These are phyloP conservation scores for Heterodera carotae DNA, from an alignment of 1,140 invertebrate genomes.

Conservation along the genomic window DNA sequence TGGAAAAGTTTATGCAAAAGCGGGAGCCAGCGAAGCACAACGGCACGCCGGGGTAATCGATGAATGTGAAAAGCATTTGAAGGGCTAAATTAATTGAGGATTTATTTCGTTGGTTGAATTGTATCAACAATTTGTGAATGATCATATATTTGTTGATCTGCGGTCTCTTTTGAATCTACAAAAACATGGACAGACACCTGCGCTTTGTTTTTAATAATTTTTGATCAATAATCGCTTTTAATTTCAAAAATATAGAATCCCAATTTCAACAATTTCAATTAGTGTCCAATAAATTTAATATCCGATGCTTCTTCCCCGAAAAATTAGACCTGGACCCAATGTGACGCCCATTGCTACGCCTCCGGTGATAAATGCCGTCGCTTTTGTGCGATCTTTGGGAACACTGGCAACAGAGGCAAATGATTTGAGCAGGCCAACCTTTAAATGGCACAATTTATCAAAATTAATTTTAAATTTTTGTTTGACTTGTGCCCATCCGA, in stretches of 20 bases:
- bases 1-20: conserved; percentile 18
- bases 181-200: too few relatives aligned
- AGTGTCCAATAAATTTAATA: too few relatives aligned
- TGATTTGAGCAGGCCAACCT: conserved; percentile 37
- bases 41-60: conserved; percentile 33
- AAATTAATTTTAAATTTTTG: conserved; percentile 4
- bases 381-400: conserved; percentile 38
- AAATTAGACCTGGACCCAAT: conserved; percentile 59
- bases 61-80: conserved; percentile 39
- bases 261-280: not conserved
- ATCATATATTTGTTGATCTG: too few relatives aligned
- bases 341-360: conserved; percentile 67
- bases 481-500: conserved; percentile 31
- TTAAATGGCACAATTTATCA: not conserved
- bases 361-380: conserved; percentile 65
- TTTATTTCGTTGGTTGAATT: not conserved
- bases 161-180: too few relatives aligned
- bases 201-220: too few relatives aligned
- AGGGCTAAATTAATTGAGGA: conserved; percentile 25
- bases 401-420: conserved; percentile 37
- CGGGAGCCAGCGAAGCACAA: not conserved
- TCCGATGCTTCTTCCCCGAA: too few relatives aligned
- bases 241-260: not conserved
- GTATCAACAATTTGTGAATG: not conserved
- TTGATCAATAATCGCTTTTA: too few relatives aligned